These are phyloP conservation scores for Prunella strophiata DNA, from an alignment of 2,797 vertebrate genomes.

Conservation along the genomic window DNA sequence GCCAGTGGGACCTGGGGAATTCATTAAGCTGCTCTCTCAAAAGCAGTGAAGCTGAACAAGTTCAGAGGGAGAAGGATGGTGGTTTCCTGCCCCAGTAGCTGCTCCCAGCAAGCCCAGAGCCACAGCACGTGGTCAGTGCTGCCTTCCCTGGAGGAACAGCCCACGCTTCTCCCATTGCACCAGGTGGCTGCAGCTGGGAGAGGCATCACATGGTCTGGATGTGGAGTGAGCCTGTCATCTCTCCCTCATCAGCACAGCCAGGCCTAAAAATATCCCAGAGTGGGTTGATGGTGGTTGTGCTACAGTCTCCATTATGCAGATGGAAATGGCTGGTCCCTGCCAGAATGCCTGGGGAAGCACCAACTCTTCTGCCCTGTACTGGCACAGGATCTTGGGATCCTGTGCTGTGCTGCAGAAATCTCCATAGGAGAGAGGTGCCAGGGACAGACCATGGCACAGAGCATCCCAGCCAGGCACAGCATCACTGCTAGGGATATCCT, in stretches of 20 bases:
- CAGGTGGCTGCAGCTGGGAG: neutral
- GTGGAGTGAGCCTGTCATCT: neutral
- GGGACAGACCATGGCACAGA: neutral
- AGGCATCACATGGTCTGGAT: neutral
- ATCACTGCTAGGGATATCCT: neutral
- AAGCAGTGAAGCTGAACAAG: neutral
- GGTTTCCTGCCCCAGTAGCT: neutral
- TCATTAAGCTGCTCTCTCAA: neutral
- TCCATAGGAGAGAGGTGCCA: fast-evolving
- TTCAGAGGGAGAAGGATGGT: neutral
- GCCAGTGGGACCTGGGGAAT: neutral
- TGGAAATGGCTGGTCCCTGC: neutral
- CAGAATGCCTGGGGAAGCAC: neutral
- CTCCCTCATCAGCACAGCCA: neutral
- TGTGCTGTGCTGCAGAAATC: neutral
- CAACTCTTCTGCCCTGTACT: neutral
- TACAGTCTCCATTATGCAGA: neutral
- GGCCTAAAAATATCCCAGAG: slow-evolving; percentile 53
- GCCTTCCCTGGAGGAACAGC: neutral
- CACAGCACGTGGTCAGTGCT: neutral
- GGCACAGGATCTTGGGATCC: neutral
- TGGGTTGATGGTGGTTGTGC: neutral
- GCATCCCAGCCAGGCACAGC: neutral
- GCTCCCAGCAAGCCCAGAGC: neutral
- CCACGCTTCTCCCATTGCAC: neutral